phyloP scores from a whole-genome alignment of 2,888 invertebrate species.

The Rhabditoides inermis region DNA sequence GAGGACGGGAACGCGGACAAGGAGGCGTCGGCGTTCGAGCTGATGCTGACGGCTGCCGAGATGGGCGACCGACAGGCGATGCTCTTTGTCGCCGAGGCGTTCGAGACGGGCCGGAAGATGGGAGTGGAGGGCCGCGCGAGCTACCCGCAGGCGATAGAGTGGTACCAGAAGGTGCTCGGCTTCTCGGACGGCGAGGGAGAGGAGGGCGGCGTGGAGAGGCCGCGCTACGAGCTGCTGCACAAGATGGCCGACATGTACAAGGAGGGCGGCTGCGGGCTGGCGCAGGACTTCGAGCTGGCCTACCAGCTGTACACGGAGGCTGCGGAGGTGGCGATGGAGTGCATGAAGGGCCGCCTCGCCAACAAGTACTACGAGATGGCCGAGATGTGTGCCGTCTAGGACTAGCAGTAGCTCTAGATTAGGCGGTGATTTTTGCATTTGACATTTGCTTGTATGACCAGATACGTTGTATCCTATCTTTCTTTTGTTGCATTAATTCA shows the following conservation, averaged over 20 bases:
- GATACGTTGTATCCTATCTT: too few relatives aligned
- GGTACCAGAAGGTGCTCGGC: slow-evolving; percentile 33
- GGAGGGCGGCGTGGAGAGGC: slow-evolving; percentile 12
- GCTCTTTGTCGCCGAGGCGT: slow-evolving; percentile 58
- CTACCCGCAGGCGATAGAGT: slow-evolving; percentile 26
- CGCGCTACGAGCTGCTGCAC: slow-evolving; percentile 54
- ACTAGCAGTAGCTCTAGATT: slow-evolving; percentile 4
- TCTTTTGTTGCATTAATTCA: too few relatives aligned
- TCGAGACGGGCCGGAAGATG: slow-evolving; percentile 54
- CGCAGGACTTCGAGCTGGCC: slow-evolving; percentile 55
- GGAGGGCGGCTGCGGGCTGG: slow-evolving; percentile 55
- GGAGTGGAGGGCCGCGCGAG: slow-evolving; percentile 18
- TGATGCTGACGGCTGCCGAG: slow-evolving; percentile 57
- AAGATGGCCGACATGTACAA: slow-evolving; percentile 57
- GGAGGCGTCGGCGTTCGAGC: slow-evolving; percentile 30
- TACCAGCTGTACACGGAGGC: slow-evolving; percentile 58
- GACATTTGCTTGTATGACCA: not conserved
- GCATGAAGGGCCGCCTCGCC: slow-evolving; percentile 60
- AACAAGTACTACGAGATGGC: slow-evolving; percentile 52
- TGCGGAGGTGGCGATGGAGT: slow-evolving; percentile 59
- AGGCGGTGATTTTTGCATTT: not conserved
- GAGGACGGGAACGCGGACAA: slow-evolving; percentile 52
- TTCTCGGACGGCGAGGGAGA: slow-evolving; percentile 49
- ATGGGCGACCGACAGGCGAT: slow-evolving; percentile 58
- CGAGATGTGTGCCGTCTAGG: slow-evolving; percentile 28